Evolutionary conservation across 1,140 invertebrate genomes (phyloP), one percentile per base, ranked within the genome.

Genomic region (Pentalonia nigronervosa): DNA sequence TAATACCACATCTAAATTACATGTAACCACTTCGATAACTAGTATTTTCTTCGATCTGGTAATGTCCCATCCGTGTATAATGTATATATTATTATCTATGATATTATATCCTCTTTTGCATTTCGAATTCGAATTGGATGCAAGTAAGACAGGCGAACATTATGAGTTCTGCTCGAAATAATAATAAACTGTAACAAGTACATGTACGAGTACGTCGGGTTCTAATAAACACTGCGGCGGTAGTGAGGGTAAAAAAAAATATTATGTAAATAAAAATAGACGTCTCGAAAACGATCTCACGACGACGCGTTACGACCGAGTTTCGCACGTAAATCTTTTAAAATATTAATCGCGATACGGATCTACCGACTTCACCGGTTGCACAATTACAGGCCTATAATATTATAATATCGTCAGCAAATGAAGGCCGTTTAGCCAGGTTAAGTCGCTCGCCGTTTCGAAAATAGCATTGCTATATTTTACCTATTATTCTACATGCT

Each of bases 231-330:
- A 76, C 7, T n/a, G 60, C n/a, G 60, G 30, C 6, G 4, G 30
- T n/a, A 30, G 30, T 34, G 60, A 2, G 30, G 17, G n/a, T 17
- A 76, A 76, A 14, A 14, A 67, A 76, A 76, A 76, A 76, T n/a
- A 76, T 76, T 76, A 76, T n/a, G n/a, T 76, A n/a, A 76, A 76
- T 76, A 76, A n/a, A 76, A 76, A 76, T 76, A 76, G 60, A 76
- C n/a, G 60, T 76, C n/a, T 76, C 30, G 30, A 76, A 76, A 76
- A n/a, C n/a, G 60, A 76, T 76, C 60, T 76, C 60, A 76, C 60
- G 60, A 76, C 60, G 60, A 76, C 60, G 60, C n/a, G 30, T n/a
- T 76, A n/a, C 60, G 60, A 76, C 14, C 23, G 30, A 76, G 60
- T 76, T 76, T 76, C n/a, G 60, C 60, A 76, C 60, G 30, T 76